Evolutionary conservation across 2,797 vertebrate species (phyloP).

Genomic region (Erpetoichthys calabaricus): DNA sequence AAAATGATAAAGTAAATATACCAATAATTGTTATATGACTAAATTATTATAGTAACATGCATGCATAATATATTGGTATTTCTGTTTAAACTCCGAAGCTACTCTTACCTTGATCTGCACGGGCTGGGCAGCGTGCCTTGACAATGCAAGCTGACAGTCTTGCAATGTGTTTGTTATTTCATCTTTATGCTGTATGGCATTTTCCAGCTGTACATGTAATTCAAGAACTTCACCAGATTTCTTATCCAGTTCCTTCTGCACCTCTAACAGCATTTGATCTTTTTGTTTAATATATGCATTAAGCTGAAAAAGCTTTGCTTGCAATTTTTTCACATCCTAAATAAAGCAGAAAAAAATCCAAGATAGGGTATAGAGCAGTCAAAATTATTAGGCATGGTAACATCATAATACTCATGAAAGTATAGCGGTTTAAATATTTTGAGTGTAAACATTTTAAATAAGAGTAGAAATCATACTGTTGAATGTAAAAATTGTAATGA

Average conservation of each 20-base stretch:
- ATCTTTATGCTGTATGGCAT: conserved; percentile 46
- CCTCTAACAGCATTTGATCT: conserved; percentile 48
- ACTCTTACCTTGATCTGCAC: conserved; percentile 62
- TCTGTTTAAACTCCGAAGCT: too few relatives aligned
- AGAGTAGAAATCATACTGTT: too few relatives aligned
- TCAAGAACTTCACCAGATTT: conserved; percentile 49
- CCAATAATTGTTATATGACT: too few relatives aligned
- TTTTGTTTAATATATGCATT: conserved; percentile 54
- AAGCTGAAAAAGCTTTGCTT: conserved; percentile 47
- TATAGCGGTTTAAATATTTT: too few relatives aligned
- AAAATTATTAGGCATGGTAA: neutral
- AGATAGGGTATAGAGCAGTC: neutral
- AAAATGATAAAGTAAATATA: too few relatives aligned
- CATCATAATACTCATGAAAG: too few relatives aligned
- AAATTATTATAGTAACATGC: too few relatives aligned
- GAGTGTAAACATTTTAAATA: too few relatives aligned
- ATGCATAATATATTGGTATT: too few relatives aligned
- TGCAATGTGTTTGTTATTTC: conserved; percentile 61
- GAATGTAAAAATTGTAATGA: too few relatives aligned
- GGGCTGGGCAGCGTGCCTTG: conserved; percentile 49
- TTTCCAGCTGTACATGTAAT: conserved; percentile 61
- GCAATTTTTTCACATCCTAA: conserved; percentile 34
- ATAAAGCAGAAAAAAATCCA: neutral
- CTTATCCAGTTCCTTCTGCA: conserved; percentile 71
- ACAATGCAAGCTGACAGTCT: conserved; percentile 63